Base-by-base conservation (phyloP, 2,888 invertebrate genomes). In the Acleris holmiana region DNA sequence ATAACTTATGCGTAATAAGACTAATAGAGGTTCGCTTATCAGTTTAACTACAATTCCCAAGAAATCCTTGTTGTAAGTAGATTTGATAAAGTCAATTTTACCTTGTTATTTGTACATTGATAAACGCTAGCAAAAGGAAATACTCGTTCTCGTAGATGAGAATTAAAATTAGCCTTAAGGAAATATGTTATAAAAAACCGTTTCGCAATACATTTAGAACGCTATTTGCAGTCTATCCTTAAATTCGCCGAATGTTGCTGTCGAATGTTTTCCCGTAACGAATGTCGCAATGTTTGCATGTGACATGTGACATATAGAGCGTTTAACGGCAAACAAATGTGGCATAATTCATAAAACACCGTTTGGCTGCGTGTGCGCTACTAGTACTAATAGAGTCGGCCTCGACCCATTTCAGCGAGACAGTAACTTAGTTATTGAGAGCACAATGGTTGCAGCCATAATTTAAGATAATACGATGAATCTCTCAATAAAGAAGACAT, bases 361-460 rank as follows among this genome's bases (percentile, higher is more conserved):
- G 25, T 48, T 41, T 35, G 55, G 49, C 57, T 29, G 53, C 54
- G 55, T 50, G 54, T 57, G 54, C 53, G 46, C 67, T 67, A 60
- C 67, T 7, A n/a, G 68, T 69, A 69, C 57, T 76, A 77, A 82
- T 77, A 75, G 73, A 80, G 69, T 66, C 79, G 83, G 76, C 89
- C 90, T 91, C 88, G 89, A 86, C 90, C 89, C 71, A 81, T 86
- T 84, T 88, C 72, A 61, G 77, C 71, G 79, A n/a, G n/a, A 80
- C 83, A 84, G 55, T 80, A 83, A 83, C 84, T 84, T 78, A 79
- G 74, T 76, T 78, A 87, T 86, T 84, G 78, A 76, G 84, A 80
- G 69, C 80, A 72, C 71, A 69, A 76, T 73, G 73, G 72, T 82
- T 80, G 71, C 72, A 75, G 70, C 76, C 74, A 75, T 59, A 62